These are phyloP conservation scores for Pogonophryne albipinna DNA, from an alignment of 2,797 vertebrate genomes.

Conservation along the genomic window DNA sequence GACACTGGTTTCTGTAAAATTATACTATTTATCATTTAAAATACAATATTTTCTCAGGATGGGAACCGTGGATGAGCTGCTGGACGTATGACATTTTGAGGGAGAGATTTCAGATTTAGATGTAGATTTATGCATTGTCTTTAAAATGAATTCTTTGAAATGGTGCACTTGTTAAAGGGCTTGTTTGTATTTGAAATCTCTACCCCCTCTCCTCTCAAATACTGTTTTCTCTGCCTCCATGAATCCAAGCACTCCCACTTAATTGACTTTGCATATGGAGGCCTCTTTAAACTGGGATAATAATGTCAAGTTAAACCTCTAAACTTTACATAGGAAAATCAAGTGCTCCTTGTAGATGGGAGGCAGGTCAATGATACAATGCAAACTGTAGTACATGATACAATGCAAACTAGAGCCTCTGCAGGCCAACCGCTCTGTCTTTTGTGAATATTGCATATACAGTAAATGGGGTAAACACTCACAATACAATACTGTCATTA, in stretches of 20 bases:
- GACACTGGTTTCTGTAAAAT: conserved; percentile 46
- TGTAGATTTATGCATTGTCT: conserved; percentile 85
- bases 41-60: conserved; percentile 65
- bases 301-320: conserved; percentile 67
- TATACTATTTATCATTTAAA: conserved; percentile 76
- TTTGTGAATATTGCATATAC: conserved; percentile 15
- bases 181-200: conserved; percentile 69
- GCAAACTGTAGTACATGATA: conserved; percentile 5
- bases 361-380: conserved; percentile 21
- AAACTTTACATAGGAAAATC: conserved; percentile 72
- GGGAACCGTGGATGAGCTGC: conserved; percentile 49
- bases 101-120: conserved; percentile 74
- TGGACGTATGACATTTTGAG: conserved; percentile 69
- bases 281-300: conserved; percentile 67
- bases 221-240: conserved; percentile 36
- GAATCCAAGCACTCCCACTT: conserved; percentile 46
- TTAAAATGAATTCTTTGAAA: conserved; percentile 74
- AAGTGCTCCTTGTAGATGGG: conserved; percentile 37
- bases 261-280: conserved; percentile 73
- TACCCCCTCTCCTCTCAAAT: conserved; percentile 24
- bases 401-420: conserved; percentile 14
- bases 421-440: conserved; percentile 4
- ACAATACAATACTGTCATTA: conserved; percentile 23
- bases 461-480: conserved; percentile 1
- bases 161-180: conserved; percentile 68